phyloP scores from a whole-genome alignment of 2,888 invertebrate species.

The Chesias legatella region DNA sequence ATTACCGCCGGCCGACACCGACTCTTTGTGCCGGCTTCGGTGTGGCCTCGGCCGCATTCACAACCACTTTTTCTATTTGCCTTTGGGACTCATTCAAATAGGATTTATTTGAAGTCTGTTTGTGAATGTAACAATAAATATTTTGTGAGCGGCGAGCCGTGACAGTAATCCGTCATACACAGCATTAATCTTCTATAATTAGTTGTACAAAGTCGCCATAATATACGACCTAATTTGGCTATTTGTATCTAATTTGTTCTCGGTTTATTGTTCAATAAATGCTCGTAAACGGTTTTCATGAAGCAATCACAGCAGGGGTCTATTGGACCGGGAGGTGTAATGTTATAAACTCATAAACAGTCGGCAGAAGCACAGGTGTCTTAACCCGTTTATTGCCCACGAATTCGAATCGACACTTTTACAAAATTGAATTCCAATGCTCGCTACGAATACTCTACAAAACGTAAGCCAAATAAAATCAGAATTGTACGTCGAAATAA shows the following conservation, averaged over 20 bases:
- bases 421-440: slow-evolving; percentile 20
- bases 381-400: slow-evolving; percentile 33
- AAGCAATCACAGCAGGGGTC: slow-evolving; percentile 70
- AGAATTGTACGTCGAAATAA: slow-evolving; percentile 34
- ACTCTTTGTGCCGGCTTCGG: slow-evolving; percentile 49
- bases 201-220: slow-evolving; percentile 10
- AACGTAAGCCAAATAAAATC: background rate
- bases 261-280: slow-evolving; percentile 54
- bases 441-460: background rate
- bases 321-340: slow-evolving; percentile 66
- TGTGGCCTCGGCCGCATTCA: slow-evolving; percentile 49
- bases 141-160: slow-evolving; percentile 2
- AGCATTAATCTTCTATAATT: slow-evolving; percentile 15
- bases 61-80: slow-evolving; percentile 50
- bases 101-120: slow-evolving; percentile 41
- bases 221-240: slow-evolving; percentile 28
- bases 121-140: slow-evolving; percentile 32
- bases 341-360: slow-evolving; percentile 74
- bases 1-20: slow-evolving; percentile 57
- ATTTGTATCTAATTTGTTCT: slow-evolving; percentile 52
- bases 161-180: slow-evolving; percentile 12
- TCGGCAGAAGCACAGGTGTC: slow-evolving; percentile 61
- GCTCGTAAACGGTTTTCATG: slow-evolving; percentile 62
- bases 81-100: slow-evolving; percentile 49
- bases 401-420: slow-evolving; percentile 7